Conservation (phyloP, 2,113 vertebrate genomes). For the Podilymbus podiceps region DNA sequence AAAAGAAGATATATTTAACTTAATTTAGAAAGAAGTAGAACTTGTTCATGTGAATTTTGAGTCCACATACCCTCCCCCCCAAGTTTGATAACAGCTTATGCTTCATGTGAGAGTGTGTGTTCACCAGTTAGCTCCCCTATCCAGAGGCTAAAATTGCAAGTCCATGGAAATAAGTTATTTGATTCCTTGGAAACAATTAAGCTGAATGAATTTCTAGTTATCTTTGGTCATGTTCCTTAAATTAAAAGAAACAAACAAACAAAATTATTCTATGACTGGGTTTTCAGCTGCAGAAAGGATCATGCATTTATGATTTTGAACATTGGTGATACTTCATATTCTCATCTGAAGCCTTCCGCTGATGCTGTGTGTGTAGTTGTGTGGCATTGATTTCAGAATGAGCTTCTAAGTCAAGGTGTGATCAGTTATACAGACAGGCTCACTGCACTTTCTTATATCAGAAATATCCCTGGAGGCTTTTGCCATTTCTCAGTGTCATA, state of each 20-base stretch:
- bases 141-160: not conserved
- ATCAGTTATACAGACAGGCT: conserved; percentile 86
- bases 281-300: not conserved
- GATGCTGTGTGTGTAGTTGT: not conserved
- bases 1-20: not conserved
- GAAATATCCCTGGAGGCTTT: conserved; percentile 82
- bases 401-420: conserved; percentile 80
- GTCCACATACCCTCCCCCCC: not conserved
- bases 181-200: not conserved
- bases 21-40: not conserved
- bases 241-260: not conserved
- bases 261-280: not conserved
- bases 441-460: conserved; percentile 79
- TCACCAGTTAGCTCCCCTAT: not conserved
- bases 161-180: conserved; percentile 1
- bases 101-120: not conserved
- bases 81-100: not conserved
- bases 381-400: conserved; percentile 75
- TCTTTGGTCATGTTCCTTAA: conserved; percentile 9
- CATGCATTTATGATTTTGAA: not conserved
- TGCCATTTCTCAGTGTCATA: conserved; percentile 82
- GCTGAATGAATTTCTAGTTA: conserved; percentile 37
- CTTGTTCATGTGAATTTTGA: not conserved
- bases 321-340: not conserved
- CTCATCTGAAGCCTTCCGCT: not conserved